Evolutionary conservation across 2,797 vertebrate species (phyloP), one percentile per base, ranked within the genome.

Genomic region (Manis javanica): DNA sequence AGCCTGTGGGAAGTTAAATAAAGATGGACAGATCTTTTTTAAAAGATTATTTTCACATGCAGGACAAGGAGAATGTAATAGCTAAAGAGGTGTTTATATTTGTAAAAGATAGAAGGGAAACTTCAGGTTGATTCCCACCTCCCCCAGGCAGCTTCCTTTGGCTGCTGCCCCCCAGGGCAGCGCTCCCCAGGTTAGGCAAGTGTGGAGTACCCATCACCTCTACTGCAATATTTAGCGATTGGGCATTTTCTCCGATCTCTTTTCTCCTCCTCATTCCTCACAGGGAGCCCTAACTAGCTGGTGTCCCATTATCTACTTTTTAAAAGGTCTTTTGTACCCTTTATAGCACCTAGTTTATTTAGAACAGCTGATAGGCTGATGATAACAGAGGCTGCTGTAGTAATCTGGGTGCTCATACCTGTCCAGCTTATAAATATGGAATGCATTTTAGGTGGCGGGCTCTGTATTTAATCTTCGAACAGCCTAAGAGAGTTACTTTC

Each of bases 1-100:
- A 10, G 37, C 15, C 68, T 34, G 37, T 34, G 68, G 57, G 72
- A 75, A 31, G 63, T n/a, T 59, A 66, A 85, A 53, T 68, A 71
- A 72, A 94, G 59, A 71, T 19, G 59, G 85, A 88, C 78, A 59
- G 66, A 42, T 89, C 37, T 72, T 42, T 96, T 78, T 51, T 72
- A 61, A 31, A 91, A 42, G 57, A 26, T 78, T 10, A 39, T 91
- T 94, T 92, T 64, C 21, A 8, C 12, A 31, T 26, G 21, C 46
- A 46, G 55, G 19, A 11, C 49, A 61, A 81, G 61, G 24, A 71
- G 12, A 64, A 7, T 18, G 0, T 18, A 79, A 0, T 18, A 79
- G 77, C 21, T 24, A 46, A 68, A 29, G 51, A 82, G 53, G 46
- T 16, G 34, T 61, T 95, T 86, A 2, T 69, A 24, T 83, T 94